Evolutionary conservation across 2,797 vertebrate genomes (phyloP).

Genomic region (Micromesistius poutassou): DNA sequence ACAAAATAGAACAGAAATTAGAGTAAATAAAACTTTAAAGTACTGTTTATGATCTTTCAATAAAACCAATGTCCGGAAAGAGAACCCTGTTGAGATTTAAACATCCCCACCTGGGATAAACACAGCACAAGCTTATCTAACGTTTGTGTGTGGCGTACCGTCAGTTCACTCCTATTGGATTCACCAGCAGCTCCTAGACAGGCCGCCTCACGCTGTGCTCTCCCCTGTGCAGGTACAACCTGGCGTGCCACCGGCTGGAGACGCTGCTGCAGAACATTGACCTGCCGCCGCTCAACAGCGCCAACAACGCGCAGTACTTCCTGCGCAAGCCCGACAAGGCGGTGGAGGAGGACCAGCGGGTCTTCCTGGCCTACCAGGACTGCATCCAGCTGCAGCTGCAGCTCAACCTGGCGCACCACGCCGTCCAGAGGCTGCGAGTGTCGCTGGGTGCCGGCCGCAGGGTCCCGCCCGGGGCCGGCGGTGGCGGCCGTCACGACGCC

Average conservation of each 20-base stretch:
- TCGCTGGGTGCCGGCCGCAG: constrained; percentile 88
- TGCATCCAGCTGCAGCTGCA: constrained; percentile 98
- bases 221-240: constrained; percentile 82
- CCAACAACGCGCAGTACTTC: constrained; percentile 98
- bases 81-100: too few relatives aligned
- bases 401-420: constrained; percentile 94
- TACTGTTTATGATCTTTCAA: too few relatives aligned
- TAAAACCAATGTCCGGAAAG: too few relatives aligned
- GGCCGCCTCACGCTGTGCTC: too few relatives aligned
- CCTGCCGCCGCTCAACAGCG: constrained; percentile 95
- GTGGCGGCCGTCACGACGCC: constrained; percentile 41
- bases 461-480: constrained; percentile 58
- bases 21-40: too few relatives aligned
- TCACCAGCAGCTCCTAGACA: too few relatives aligned
- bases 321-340: constrained; percentile 96
- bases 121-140: too few relatives aligned
- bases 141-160: too few relatives aligned
- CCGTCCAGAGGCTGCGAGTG: constrained; percentile 91
- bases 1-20: too few relatives aligned
- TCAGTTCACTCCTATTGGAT: too few relatives aligned
- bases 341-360: constrained; percentile 94
- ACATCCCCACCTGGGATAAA: too few relatives aligned
- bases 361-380: constrained; percentile 98
- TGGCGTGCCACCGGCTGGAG: constrained; percentile 96
- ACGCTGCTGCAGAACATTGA: constrained; percentile 96